A percentile compares a stretch with the other conserved stretches of the same genome.
These are phyloP conservation scores for Agrochola circellaris DNA, from an alignment of 2,888 invertebrate species.

Conservation along the genomic window DNA sequence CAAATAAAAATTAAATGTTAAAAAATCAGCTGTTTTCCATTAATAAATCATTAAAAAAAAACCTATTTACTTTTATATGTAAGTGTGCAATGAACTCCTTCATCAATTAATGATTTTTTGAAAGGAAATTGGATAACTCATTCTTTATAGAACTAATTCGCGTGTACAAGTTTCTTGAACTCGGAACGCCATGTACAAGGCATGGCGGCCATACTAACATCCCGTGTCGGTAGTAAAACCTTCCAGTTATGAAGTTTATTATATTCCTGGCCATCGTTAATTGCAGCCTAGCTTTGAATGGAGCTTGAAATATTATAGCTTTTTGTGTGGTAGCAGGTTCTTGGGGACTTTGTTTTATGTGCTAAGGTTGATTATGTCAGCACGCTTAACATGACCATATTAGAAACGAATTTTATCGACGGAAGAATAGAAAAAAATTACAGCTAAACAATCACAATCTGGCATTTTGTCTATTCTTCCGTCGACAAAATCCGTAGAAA, in stretches of 20 bases:
- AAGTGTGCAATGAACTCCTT: too few species aligned
- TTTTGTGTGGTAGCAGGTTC: slow-evolving; percentile 28
- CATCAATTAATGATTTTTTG: too few species aligned
- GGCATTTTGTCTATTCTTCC: too few species aligned
- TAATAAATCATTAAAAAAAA: too few species aligned
- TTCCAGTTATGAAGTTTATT: slow-evolving; percentile 71
- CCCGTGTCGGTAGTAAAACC: slow-evolving; percentile 64
- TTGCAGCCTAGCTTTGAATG: slow-evolving; percentile 41
- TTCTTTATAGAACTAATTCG: slow-evolving; percentile 10
- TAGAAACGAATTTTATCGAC: too few species aligned
- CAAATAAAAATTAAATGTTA: too few species aligned
- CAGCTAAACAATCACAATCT: too few species aligned
- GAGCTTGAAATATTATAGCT: slow-evolving; percentile 27
- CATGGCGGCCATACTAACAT: slow-evolving; percentile 49
- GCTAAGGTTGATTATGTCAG: neutral
- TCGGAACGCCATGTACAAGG: slow-evolving; percentile 20
- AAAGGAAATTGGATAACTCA: neutral
- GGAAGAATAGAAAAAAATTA: too few species aligned
- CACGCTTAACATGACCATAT: too few species aligned
- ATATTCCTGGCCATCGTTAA: slow-evolving; percentile 53
- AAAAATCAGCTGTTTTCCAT: too few species aligned
- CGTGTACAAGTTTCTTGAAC: slow-evolving; percentile 49
- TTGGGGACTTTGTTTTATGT: slow-evolving; percentile 9
- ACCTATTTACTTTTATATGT: too few species aligned
- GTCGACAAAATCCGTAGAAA: too few species aligned